A percentile compares a stretch with the other conserved stretches of the same genome.
Conservation (phyloP, 2,888 invertebrate genomes). For the Bursaphelenchus okinawaensis region DNA sequence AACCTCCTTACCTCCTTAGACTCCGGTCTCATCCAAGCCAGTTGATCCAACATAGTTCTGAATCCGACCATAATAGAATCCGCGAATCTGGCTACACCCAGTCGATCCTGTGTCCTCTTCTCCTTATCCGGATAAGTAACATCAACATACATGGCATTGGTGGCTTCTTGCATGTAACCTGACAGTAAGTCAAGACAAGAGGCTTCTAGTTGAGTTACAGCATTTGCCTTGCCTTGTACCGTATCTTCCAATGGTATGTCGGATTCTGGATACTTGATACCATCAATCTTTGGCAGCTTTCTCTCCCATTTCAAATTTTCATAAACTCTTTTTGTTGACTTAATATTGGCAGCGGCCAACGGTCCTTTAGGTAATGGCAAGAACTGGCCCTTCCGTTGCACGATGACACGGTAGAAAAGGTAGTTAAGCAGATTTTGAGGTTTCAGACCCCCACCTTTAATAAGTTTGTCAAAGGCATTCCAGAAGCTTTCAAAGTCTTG, state of each 20-base stretch:
- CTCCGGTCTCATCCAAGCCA: conserved; percentile 39
- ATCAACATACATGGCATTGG: neutral
- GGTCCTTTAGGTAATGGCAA: too few species aligned
- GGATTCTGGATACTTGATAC: neutral
- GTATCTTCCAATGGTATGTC: neutral
- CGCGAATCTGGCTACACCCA: conserved; percentile 9
- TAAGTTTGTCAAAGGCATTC: neutral
- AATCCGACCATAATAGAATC: conserved; percentile 20
- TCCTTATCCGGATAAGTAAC: neutral
- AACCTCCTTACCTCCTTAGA: conserved; percentile 15
- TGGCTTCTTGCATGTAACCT: neutral
- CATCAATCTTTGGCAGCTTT: neutral
- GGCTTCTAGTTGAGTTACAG: neutral
- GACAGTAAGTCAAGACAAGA: neutral
- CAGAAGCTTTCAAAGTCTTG: neutral
- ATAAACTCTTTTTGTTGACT: too few species aligned
- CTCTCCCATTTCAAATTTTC: neutral
- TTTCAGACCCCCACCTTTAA: neutral
- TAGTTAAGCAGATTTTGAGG: neutral
- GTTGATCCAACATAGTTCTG: conserved; percentile 37
- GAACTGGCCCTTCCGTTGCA: neutral
- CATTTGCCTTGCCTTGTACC: neutral
- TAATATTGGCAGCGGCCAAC: neutral
- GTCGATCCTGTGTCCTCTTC: neutral
- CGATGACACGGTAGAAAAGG: neutral